A percentile compares a stretch with the other conserved stretches of the same genome.
phyloP scores from a whole-genome alignment of 2,113 vertebrate genomes.

The Oxyruncus cristatus region DNA sequence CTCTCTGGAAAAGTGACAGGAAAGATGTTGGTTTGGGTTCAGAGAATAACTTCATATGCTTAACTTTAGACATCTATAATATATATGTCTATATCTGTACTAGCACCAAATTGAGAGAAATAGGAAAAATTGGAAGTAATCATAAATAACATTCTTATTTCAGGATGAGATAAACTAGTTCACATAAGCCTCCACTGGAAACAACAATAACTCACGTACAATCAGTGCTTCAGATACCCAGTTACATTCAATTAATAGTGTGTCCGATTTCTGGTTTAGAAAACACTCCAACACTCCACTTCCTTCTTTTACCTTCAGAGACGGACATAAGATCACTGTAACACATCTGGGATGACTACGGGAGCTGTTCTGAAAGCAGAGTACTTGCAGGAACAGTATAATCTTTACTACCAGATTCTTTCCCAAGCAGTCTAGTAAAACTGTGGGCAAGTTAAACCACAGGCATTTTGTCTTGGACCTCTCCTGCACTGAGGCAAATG shows the following conservation, averaged over 20 bases:
- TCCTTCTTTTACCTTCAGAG: neutral
- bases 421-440: neutral
- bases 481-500: neutral
- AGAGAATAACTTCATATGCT: neutral
- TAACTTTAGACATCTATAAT: neutral
- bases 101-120: neutral
- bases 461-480: neutral
- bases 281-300: neutral
- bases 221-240: neutral
- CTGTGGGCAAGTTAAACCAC: neutral
- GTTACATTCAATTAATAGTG: neutral
- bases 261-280: neutral
- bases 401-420: neutral
- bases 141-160: neutral
- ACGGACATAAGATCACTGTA: neutral
- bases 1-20: neutral
- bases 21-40: neutral
- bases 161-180: neutral
- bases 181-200: neutral
- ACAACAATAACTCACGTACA: neutral
- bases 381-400: fast-evolving
- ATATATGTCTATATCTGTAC: neutral
- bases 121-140: neutral
- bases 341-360: neutral
- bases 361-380: neutral